A percentile compares a stretch with the other conserved stretches of the same genome.
phyloP scores from a whole-genome alignment of 2,888 invertebrate species.

The Eupelmus urozonus region DNA sequence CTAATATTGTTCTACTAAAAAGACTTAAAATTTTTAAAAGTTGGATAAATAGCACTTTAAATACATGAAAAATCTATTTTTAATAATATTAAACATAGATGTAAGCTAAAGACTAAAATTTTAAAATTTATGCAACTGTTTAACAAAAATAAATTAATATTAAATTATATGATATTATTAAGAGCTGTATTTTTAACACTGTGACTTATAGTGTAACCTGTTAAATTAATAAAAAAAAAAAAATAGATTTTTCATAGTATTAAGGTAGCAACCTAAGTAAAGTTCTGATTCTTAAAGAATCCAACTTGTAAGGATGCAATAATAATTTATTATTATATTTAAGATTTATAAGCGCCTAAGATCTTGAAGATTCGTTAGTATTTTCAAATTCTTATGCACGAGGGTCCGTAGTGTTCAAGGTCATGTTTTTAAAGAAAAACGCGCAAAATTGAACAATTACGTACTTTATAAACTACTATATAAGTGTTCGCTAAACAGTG shows the following conservation, averaged over 20 bases:
- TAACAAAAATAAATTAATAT: slow-evolving; percentile 40
- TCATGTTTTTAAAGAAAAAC: slow-evolving; percentile 42
- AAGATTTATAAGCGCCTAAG: slow-evolving; percentile 52
- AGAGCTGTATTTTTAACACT: slow-evolving; percentile 47
- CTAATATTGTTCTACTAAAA: slow-evolving; percentile 44
- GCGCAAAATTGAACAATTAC: slow-evolving; percentile 53
- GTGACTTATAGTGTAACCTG: slow-evolving; percentile 18
- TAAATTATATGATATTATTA: slow-evolving; percentile 43
- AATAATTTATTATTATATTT: slow-evolving; percentile 53
- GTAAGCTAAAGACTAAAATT: slow-evolving; percentile 53
- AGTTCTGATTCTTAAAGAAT: slow-evolving; percentile 54
- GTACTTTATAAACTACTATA: slow-evolving; percentile 34
- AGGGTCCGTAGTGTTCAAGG: slow-evolving; percentile 39
- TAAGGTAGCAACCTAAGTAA: slow-evolving; percentile 33
- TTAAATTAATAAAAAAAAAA: slow-evolving; percentile 27
- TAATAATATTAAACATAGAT: slow-evolving; percentile 32
- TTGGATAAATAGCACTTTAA: slow-evolving; percentile 45
- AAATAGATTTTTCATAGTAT: slow-evolving; percentile 58
- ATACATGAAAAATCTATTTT: slow-evolving; percentile 58
- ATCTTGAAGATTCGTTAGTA: slow-evolving; percentile 56
- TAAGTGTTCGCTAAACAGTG: slow-evolving; percentile 58
- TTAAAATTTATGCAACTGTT: slow-evolving; percentile 44
- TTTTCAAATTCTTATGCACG: slow-evolving; percentile 56
- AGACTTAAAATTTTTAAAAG: slow-evolving; percentile 53
- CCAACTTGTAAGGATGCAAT: slow-evolving; percentile 55